Conservation (phyloP, 2,797 vertebrate genomes). For the Sebastes dallii region DNA sequence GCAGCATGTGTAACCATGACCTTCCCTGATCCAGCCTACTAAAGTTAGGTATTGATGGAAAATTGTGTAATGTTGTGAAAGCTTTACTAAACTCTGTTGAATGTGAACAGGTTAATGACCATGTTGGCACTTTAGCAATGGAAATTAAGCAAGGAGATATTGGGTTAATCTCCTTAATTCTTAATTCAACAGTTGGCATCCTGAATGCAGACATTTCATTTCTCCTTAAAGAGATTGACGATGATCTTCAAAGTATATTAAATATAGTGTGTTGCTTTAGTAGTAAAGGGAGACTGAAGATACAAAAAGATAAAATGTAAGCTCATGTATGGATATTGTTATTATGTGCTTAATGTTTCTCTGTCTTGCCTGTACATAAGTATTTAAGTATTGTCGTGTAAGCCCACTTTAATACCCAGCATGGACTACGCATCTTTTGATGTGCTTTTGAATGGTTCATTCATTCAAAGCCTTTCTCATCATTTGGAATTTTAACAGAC, state of each 20-base stretch:
- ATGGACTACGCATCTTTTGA: background rate
- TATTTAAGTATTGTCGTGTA: background rate
- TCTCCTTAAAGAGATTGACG: background rate
- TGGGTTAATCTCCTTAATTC: background rate
- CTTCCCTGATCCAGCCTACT: background rate
- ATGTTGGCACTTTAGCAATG: background rate
- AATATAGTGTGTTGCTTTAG: background rate
- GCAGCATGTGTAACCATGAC: background rate
- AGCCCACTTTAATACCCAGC: background rate
- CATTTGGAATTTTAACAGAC: constrained; percentile 11
- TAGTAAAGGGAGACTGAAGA: background rate
- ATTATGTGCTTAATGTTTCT: background rate
- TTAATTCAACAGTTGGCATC: background rate
- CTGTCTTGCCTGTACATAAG: background rate
- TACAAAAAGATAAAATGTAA: background rate
- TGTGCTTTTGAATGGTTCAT: constrained; percentile 14
- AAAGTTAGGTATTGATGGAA: background rate
- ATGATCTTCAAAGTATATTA: background rate
- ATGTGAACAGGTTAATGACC: background rate
- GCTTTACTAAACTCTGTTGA: background rate
- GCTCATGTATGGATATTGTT: background rate
- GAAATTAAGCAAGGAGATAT: background rate
- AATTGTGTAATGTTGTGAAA: background rate
- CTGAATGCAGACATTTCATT: too few relatives aligned
- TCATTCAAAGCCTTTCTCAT: constrained; percentile 8